Conservation (phyloP, 2,113 vertebrate species). For the Platysteira castanea region DNA sequence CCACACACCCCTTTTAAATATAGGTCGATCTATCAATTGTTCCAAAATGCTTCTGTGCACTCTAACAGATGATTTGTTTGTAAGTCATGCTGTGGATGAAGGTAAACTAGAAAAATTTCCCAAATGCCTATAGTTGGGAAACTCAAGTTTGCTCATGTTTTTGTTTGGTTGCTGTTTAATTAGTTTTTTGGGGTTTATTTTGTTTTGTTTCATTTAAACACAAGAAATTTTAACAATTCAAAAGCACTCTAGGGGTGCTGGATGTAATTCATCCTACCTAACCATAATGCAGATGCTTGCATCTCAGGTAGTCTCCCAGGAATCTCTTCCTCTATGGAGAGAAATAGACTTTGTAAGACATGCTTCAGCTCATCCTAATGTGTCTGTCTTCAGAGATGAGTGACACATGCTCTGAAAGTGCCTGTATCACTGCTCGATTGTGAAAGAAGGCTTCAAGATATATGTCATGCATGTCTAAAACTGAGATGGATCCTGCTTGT, state of each 20-base stretch:
- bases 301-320: neutral
- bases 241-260: neutral
- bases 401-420: neutral
- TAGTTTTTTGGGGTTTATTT: neutral
- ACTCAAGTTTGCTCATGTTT: neutral
- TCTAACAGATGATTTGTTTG: neutral
- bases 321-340: neutral
- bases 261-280: neutral
- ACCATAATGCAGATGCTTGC: neutral
- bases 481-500: neutral
- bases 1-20: neutral
- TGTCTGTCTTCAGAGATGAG: neutral
- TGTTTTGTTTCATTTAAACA: neutral
- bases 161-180: neutral
- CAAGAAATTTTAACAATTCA: neutral
- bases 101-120: neutral
- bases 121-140: neutral
- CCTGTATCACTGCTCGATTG: neutral
- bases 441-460: neutral
- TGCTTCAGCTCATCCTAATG: neutral
- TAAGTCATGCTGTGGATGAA: neutral
- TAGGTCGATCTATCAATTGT: neutral
- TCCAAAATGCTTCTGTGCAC: neutral
- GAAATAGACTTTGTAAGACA: neutral
- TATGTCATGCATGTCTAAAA: neutral